Evolutionary conservation across 92 coral and sea anemone genomes (phyloP).

Genomic region (Epizoanthus ramosus): DNA sequence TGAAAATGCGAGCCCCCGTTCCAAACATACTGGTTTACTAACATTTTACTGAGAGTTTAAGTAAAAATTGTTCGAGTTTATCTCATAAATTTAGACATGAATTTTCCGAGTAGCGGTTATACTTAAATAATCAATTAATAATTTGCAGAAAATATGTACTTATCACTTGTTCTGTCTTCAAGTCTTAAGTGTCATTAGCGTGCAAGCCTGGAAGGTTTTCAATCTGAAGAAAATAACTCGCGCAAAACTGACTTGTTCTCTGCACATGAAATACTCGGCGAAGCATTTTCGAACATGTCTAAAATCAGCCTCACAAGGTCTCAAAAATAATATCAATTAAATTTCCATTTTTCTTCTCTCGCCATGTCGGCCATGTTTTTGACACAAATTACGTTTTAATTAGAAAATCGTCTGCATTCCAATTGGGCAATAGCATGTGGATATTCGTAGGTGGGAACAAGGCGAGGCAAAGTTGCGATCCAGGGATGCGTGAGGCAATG

Average conservation of each 20-base stretch:
- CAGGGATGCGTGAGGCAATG: neutral
- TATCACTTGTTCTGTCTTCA: too few relatives aligned
- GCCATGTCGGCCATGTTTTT: neutral
- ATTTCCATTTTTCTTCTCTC: too few relatives aligned
- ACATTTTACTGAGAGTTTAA: too few relatives aligned
- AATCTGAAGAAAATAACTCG: neutral
- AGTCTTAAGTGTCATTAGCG: neutral
- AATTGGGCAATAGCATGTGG: neutral
- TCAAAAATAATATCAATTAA: too few relatives aligned
- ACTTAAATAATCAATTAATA: too few relatives aligned
- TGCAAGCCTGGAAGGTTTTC: neutral
- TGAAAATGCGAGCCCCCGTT: too few relatives aligned
- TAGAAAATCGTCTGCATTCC: neutral
- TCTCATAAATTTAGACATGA: too few relatives aligned
- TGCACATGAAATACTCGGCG: neutral
- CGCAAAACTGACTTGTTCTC: neutral
- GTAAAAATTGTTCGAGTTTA: too few relatives aligned
- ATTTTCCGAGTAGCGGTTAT: too few relatives aligned
- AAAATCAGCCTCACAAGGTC: neutral
- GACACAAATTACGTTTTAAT: neutral
- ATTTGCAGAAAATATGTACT: too few relatives aligned
- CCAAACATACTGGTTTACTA: too few relatives aligned
- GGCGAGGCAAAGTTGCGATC: constrained; percentile 1
- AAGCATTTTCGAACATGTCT: neutral
- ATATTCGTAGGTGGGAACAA: neutral